phyloP scores from a whole-genome alignment of 2,888 invertebrate genomes.

The Drosophila nr. fundita region DNA sequence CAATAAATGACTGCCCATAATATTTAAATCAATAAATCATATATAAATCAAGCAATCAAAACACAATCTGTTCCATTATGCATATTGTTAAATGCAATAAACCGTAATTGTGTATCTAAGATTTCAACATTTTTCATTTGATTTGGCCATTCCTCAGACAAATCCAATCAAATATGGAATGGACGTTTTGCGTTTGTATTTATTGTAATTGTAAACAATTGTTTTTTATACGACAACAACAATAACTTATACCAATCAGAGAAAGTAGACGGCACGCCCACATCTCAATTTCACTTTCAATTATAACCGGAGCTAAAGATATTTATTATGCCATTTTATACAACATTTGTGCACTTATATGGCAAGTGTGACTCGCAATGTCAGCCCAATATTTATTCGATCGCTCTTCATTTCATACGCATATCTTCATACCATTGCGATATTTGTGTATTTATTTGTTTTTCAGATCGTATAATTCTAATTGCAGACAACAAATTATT shows the following conservation, averaged over 20 bases:
- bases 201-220: background rate
- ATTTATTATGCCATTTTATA: too few relatives aligned
- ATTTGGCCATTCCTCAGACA: background rate
- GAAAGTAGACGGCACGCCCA: background rate
- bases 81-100: conserved; percentile 34
- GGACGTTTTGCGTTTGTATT: background rate
- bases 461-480: too few relatives aligned
- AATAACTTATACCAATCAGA: background rate
- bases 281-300: too few relatives aligned
- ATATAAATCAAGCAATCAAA: conserved; percentile 15
- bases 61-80: conserved; percentile 24
- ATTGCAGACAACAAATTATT: too few relatives aligned
- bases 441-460: too few relatives aligned
- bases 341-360: too few relatives aligned
- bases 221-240: background rate
- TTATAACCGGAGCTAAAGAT: too few relatives aligned
- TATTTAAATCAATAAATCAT: conserved; percentile 3
- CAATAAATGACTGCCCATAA: conserved; percentile 39
- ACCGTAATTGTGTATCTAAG: conserved; percentile 26
- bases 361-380: too few relatives aligned
- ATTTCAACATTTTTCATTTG: background rate
- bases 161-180: background rate
- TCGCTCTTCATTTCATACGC: too few relatives aligned
- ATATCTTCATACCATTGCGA: too few relatives aligned
- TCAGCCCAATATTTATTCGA: too few relatives aligned